Conservation (phyloP, 2,888 invertebrate species). For the Acronicta leporina region DNA sequence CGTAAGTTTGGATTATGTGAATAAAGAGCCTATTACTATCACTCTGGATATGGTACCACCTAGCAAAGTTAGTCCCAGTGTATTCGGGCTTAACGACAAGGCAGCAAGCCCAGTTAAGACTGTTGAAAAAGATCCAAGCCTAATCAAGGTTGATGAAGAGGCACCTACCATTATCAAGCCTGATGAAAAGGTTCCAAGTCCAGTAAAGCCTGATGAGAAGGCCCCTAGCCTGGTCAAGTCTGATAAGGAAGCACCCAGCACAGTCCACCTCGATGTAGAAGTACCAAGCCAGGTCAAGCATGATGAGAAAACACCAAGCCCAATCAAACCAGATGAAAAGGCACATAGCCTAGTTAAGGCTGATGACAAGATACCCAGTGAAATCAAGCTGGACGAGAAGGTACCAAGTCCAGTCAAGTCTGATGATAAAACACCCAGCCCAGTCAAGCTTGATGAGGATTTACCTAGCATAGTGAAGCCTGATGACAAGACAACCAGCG, state of each 20-base stretch:
- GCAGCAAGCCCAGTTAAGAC: not conserved
- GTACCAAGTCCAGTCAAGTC: not conserved
- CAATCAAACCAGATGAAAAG: slow-evolving; percentile 22
- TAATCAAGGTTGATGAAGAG: slow-evolving; percentile 11
- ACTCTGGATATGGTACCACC: not conserved
- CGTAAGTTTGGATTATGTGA: slow-evolving; percentile 13
- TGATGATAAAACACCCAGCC: not conserved
- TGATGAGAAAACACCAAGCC: slow-evolving; percentile 3
- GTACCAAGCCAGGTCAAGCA: slow-evolving; percentile 14
- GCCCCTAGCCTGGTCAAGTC: not conserved
- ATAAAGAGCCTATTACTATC: slow-evolving; percentile 1
- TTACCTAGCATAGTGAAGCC: slow-evolving; percentile 8
- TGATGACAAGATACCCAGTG: slow-evolving; percentile 1
- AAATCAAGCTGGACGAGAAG: slow-evolving; percentile 12
- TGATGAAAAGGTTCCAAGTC: not conserved
- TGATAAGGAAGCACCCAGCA: slow-evolving; percentile 4
- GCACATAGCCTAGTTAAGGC: slow-evolving; percentile 2
- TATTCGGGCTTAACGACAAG: not conserved
- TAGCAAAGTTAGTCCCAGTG: not conserved
- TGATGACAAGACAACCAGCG: slow-evolving; percentile 5
- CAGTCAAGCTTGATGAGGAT: not conserved
- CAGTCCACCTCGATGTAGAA: slow-evolving; percentile 5
- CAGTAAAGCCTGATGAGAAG: not conserved
- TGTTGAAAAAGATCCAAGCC: slow-evolving; percentile 32
- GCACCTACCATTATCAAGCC: slow-evolving; percentile 20